phyloP scores from a whole-genome alignment of 2,888 invertebrate species.

The Blastobasis lacticolella region DNA sequence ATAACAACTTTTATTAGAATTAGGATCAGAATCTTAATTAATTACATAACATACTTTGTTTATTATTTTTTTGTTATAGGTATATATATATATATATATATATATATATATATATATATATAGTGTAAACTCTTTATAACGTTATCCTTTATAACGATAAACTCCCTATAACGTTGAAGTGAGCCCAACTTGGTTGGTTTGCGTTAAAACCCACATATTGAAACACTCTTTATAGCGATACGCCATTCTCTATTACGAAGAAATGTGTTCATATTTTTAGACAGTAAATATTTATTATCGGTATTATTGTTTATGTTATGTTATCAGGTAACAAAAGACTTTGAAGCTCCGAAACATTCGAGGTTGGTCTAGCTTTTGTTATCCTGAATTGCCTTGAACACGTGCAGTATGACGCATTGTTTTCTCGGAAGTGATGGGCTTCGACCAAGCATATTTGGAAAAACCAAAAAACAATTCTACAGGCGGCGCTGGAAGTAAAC shows the following conservation, averaged over 20 bases:
- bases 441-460: conserved; percentile 23
- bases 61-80: too few species aligned
- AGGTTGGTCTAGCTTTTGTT: conserved; percentile 7
- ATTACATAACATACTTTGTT: too few species aligned
- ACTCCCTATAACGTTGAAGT: conserved; percentile 1
- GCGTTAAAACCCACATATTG: too few species aligned
- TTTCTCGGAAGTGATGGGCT: conserved; percentile 11
- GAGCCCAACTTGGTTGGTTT: too few species aligned
- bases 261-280: too few species aligned
- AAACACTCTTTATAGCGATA: too few species aligned
- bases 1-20: too few species aligned
- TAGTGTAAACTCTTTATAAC: conserved; percentile 17
- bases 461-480: conserved; percentile 22
- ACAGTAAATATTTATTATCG: neutral
- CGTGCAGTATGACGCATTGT: conserved; percentile 6
- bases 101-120: too few species aligned
- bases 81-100: too few species aligned
- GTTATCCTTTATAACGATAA: conserved; percentile 11
- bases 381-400: conserved; percentile 4
- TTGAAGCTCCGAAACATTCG: conserved; percentile 4
- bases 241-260: too few species aligned
- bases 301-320: neutral
- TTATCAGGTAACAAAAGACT: too few species aligned
- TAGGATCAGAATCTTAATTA: too few species aligned
- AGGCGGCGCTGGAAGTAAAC: conserved; percentile 18